A percentile compares a stretch with the other conserved stretches of the same genome.
These are phyloP conservation scores for Hydrolagus colliei DNA, from an alignment of 2,797 vertebrate genomes.

Conservation along the genomic window DNA sequence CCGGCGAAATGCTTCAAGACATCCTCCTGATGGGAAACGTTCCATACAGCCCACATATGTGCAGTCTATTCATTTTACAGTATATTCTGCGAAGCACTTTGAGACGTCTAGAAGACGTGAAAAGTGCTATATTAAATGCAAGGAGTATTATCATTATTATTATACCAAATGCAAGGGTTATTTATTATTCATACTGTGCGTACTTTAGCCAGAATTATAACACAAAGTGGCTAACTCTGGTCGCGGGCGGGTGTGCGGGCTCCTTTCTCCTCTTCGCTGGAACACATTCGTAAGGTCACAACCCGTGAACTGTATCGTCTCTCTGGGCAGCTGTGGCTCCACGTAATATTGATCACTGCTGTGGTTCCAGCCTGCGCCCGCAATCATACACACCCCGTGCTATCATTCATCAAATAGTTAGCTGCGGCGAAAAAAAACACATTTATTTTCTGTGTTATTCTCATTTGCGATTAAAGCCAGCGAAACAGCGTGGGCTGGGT, in stretches of 20 bases:
- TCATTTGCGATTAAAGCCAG: slow-evolving; percentile 30
- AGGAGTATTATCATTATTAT: no score
- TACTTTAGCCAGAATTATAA: not conserved
- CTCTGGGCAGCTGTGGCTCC: slow-evolving; percentile 26
- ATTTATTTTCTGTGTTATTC: slow-evolving; percentile 32
- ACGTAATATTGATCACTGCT: slow-evolving; percentile 32
- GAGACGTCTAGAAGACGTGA: no score
- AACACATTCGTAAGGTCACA: slow-evolving; percentile 29
- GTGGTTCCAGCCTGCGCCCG: slow-evolving; percentile 22
- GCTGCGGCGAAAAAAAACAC: slow-evolving; percentile 26
- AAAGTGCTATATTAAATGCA: no score
- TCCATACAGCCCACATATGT: no score
- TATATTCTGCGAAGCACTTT: no score
- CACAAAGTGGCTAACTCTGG: slow-evolving; percentile 28
- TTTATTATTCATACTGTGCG: no score
- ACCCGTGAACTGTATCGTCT: slow-evolving; percentile 29
- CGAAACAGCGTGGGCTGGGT: slow-evolving; percentile 20
- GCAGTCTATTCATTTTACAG: no score
- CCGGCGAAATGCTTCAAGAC: no score
- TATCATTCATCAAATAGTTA: slow-evolving; percentile 32
- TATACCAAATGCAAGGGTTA: no score
- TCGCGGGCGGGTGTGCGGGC: not conserved
- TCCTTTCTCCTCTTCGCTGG: slow-evolving; percentile 12
- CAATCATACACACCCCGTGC: slow-evolving; percentile 18
- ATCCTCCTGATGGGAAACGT: no score